phyloP scores from a whole-genome alignment of 1,140 invertebrate genomes.

The Metopolophium dirhodum region DNA sequence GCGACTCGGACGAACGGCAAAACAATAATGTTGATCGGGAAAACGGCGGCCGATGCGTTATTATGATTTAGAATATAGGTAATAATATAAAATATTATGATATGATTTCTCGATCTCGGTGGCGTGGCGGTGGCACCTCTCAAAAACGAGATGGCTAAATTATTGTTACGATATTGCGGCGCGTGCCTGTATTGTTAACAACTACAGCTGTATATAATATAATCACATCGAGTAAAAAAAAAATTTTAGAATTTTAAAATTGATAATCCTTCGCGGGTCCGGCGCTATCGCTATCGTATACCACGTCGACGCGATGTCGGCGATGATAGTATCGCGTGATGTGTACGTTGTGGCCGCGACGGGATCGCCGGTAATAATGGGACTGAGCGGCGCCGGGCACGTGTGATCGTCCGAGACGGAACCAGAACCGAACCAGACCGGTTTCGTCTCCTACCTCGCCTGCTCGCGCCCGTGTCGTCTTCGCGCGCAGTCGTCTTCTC shows the following conservation, averaged over 20 bases:
- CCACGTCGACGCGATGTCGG: too few relatives aligned
- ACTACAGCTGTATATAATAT: too few relatives aligned
- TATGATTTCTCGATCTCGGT: not conserved
- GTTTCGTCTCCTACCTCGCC: slow-evolving; percentile 49
- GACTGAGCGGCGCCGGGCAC: slow-evolving; percentile 45
- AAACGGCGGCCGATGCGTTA: not conserved
- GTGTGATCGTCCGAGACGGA: slow-evolving; percentile 32
- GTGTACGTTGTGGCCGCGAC: slow-evolving; percentile 28
- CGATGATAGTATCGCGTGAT: not conserved
- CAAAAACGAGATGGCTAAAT: not conserved
- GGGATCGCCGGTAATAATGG: slow-evolving; percentile 43
- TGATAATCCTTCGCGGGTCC: not conserved
- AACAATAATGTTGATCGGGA: not conserved
- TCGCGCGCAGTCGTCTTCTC: not conserved
- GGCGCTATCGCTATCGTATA: not conserved
- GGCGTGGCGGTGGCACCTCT: too few relatives aligned
- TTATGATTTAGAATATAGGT: not conserved
- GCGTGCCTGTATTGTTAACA: not conserved
- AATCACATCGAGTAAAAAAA: not conserved
- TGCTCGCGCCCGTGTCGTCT: not conserved
- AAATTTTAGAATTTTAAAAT: not conserved
- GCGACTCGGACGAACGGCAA: not conserved
- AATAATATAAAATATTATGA: too few relatives aligned
- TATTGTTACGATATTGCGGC: not conserved
- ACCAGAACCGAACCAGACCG: slow-evolving; percentile 54